Base-by-base conservation (phyloP, 2,113 vertebrate genomes). In the Hymenochirus boettgeri region DNA sequence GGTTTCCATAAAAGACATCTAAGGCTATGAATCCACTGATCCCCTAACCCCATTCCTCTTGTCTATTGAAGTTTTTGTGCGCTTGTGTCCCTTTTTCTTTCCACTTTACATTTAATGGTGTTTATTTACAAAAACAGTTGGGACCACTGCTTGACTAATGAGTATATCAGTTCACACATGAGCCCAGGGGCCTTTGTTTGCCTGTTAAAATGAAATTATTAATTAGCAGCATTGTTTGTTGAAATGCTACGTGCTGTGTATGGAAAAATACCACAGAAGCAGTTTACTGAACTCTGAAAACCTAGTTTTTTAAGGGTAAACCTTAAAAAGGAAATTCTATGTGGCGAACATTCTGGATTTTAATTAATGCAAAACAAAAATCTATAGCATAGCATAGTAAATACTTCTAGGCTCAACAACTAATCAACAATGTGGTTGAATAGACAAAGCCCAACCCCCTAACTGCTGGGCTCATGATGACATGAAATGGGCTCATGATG, bases 201-300 rank as follows among this genome's bases (percentile, higher is more conserved):
- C 64, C 64, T 22, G 46, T 66, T 66, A 66, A 66, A 66, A 58
- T 58, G 64, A 45, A 22, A 58, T 66, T 66, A 66, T 58, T 66
- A 66, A 66, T 66, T 66, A 66, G 46, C 17, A 26, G 21, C 26
- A 23, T 50, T 50, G 22, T 51, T 33, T 48, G 19, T n/a, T 35
- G n/a, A 54, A 26, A 22, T 33, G 53, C 53, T 24, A 48, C 25
- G 45, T 23, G 17, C 29, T 15, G 46, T 25, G 57, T 22, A 48
- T 37, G 42, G 53, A 15, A 15, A 31, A 31, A 45, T 9, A 24
- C 13, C 5, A 57, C 4, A 15, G 7, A n/a, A n/a, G n/a, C n/a
- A n/a, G n/a, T n/a, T n/a, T n/a, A n/a, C n/a, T n/a, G n/a, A n/a
- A n/a, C n/a, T n/a, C n/a, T n/a, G n/a, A n/a, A n/a, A n/a, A n/a